Percentiles rank a stretch among this genome's conserved stretches.
Conservation (phyloP, 2,113 vertebrate species). For the Periophthalmodon schlosseri region DNA sequence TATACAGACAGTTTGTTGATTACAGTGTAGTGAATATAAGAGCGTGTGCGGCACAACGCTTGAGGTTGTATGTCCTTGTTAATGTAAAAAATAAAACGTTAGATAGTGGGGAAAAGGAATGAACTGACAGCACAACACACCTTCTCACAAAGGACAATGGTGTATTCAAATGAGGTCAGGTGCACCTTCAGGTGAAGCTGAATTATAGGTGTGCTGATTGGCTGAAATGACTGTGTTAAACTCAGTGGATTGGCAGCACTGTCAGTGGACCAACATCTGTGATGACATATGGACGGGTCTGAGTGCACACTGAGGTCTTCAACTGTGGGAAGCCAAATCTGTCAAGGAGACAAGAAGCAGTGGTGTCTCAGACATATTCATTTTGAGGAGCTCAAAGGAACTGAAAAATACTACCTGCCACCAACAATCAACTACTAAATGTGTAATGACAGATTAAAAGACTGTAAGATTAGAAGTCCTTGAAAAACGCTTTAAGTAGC, state of each 20-base stretch:
- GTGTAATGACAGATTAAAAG: conserved; percentile 10
- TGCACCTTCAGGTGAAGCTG: conserved; percentile 1
- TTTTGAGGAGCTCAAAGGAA: conserved; percentile 8
- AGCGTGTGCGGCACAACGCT: neutral
- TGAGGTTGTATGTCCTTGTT: neutral
- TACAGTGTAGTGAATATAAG: no score
- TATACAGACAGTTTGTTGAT: neutral
- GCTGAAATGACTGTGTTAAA: neutral
- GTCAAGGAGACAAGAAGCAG: conserved; percentile 7
- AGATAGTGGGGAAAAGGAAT: neutral
- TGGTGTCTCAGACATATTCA: conserved; percentile 14
- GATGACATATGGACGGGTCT: neutral
- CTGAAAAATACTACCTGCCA: conserved; percentile 10
- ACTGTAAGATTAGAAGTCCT: conserved; percentile 9
- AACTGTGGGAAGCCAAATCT: conserved; percentile 4
- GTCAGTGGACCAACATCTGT: neutral
- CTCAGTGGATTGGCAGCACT: neutral
- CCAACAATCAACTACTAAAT: conserved; percentile 7
- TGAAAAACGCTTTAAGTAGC: conserved; percentile 6
- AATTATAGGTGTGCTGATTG: conserved; percentile 13
- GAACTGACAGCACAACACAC: neutral
- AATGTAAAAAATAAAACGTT: neutral
- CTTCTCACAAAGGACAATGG: neutral
- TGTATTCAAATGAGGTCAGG: conserved; percentile 7
- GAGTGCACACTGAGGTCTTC: conserved; percentile 6